Conservation (phyloP, 2,888 invertebrate species). For the Lissonota sp. region DNA sequence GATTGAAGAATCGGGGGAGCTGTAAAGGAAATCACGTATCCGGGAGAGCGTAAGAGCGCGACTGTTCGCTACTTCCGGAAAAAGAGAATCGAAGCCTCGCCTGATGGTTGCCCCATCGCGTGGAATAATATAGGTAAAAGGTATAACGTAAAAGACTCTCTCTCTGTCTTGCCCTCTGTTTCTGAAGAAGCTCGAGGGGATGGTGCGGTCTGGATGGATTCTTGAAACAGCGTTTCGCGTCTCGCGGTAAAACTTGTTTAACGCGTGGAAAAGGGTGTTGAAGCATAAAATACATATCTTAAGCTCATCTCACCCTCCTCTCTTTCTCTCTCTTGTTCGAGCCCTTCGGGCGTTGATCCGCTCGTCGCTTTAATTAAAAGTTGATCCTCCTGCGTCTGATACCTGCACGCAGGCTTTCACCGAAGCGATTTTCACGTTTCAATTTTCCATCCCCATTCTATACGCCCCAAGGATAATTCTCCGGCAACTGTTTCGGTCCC, state of each 20-base stretch:
- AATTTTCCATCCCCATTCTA: slow-evolving; percentile 66
- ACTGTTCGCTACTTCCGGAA: slow-evolving; percentile 13
- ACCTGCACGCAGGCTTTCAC: slow-evolving; percentile 58
- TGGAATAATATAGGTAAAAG: slow-evolving; percentile 10
- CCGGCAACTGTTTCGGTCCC: slow-evolving; percentile 59
- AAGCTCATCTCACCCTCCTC: slow-evolving; percentile 63
- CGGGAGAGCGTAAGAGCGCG: slow-evolving; percentile 61
- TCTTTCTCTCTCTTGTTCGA: background rate
- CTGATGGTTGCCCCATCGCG: slow-evolving; percentile 20
- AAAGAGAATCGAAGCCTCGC: slow-evolving; percentile 29
- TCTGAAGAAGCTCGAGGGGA: slow-evolving; percentile 46
- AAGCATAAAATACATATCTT: slow-evolving; percentile 81
- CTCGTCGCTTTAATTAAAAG: slow-evolving; percentile 79
- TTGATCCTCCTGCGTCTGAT: slow-evolving; percentile 79
- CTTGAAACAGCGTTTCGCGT: slow-evolving; percentile 3
- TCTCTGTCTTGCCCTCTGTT: background rate
- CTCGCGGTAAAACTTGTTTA: slow-evolving; percentile 31
- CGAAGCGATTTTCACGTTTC: slow-evolving; percentile 74
- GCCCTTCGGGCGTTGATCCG: slow-evolving; percentile 70
- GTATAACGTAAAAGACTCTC: slow-evolving; percentile 40
- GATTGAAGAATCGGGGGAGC: slow-evolving; percentile 77
- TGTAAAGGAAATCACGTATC: slow-evolving; percentile 72
- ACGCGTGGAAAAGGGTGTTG: slow-evolving; percentile 69
- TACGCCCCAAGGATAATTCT: slow-evolving; percentile 71
- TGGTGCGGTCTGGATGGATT: slow-evolving; percentile 45